Percentiles rank a stretch among this genome's conserved stretches.
Evolutionary conservation across 1,140 invertebrate genomes (phyloP).

Genomic region (Ostrea denselamellosa): DNA sequence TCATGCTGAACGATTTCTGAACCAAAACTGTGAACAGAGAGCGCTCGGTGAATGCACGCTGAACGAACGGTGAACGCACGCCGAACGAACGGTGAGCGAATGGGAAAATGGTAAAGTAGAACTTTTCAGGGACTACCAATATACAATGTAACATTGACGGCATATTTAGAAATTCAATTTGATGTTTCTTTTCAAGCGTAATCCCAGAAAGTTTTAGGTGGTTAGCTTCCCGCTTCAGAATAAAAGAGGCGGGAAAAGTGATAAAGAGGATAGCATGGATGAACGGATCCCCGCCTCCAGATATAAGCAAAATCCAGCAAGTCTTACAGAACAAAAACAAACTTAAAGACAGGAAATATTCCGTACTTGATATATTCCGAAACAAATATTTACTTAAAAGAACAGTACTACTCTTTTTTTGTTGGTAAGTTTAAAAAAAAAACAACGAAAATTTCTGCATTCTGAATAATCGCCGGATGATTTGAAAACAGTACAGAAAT

Average conservation of each 20-base stretch:
- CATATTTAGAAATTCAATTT: too few species aligned
- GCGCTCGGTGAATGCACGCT: too few species aligned
- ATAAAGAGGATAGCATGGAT: slow-evolving; percentile 13
- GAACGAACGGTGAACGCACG: too few species aligned
- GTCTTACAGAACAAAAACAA: neutral
- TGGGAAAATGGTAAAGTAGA: too few species aligned
- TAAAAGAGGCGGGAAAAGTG: slow-evolving; percentile 9
- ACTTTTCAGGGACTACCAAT: too few species aligned
- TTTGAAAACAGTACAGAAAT: neutral
- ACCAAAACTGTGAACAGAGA: too few species aligned
- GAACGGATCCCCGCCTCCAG: slow-evolving; percentile 32
- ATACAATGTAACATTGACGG: too few species aligned
- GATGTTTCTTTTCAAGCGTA: neutral
- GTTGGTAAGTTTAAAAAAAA: slow-evolving; percentile 6
- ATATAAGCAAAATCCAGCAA: neutral
- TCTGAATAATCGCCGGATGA: too few species aligned
- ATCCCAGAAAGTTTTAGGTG: slow-evolving; percentile 44
- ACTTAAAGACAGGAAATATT: slow-evolving; percentile 13
- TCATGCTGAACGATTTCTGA: too few species aligned
- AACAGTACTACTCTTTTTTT: neutral
- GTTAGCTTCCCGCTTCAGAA: slow-evolving; percentile 13
- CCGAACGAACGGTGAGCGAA: too few species aligned
- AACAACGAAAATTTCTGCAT: too few species aligned
- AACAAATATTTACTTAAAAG: neutral
- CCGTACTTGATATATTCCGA: slow-evolving; percentile 37